Percentiles rank a stretch among this genome's conserved stretches.
Evolutionary conservation across 2,888 invertebrate species (phyloP).

Genomic region (Scaeva pyrastri): DNA sequence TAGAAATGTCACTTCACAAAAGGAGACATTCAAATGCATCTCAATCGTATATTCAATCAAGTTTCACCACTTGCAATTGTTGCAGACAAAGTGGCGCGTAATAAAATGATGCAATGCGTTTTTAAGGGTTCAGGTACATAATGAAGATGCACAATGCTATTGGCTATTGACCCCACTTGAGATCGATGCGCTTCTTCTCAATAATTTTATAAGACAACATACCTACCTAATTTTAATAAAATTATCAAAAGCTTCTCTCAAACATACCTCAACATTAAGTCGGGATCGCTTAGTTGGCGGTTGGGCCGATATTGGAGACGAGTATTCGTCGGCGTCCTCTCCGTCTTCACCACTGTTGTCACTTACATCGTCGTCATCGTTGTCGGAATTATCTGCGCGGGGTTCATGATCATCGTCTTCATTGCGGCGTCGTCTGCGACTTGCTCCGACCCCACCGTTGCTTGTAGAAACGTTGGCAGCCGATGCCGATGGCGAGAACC

Average conservation of each 20-base stretch:
- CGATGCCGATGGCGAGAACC: conserved; percentile 81
- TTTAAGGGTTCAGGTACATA: neutral
- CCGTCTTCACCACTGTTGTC: conserved; percentile 79
- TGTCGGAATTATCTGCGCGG: conserved; percentile 76
- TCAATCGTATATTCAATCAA: neutral
- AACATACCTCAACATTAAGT: conserved; percentile 67
- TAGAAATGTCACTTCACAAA: no score
- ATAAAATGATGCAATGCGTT: conserved; percentile 19
- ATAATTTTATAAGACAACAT: conserved; percentile 13
- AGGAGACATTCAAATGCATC: neutral
- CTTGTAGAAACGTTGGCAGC: conserved; percentile 52
- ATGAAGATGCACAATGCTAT: neutral
- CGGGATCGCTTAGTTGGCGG: conserved; percentile 63
- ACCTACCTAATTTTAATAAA: neutral
- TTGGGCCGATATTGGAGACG: conserved; percentile 47
- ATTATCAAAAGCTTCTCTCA: neutral
- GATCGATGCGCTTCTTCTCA: conserved; percentile 3
- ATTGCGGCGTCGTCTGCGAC: conserved; percentile 80
- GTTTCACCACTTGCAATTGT: neutral
- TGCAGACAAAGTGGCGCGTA: conserved; percentile 40
- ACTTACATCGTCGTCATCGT: conserved; percentile 77
- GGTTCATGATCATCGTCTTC: conserved; percentile 78
- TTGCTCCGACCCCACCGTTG: conserved; percentile 76
- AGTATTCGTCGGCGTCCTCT: conserved; percentile 76
- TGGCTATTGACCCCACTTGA: conserved; percentile 35